Evolutionary conservation across 2,113 vertebrate genomes (phyloP), one percentile per base, ranked within the genome.

Genomic region (Limanda limanda): DNA sequence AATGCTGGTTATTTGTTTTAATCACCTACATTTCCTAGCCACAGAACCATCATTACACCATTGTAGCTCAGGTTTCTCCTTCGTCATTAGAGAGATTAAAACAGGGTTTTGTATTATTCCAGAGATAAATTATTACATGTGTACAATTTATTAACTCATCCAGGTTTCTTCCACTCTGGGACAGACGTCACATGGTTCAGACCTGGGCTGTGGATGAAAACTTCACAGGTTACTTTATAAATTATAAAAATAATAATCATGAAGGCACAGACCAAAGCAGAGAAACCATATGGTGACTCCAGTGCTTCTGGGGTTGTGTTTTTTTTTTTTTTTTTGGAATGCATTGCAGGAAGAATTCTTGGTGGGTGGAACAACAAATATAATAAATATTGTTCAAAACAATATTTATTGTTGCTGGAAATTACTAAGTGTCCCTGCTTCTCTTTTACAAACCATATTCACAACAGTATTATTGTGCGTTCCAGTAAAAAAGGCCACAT

Each of bases 361-460:
- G 79, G 18, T 35, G 65, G 88, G 87, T 87, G 82, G 71, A 31
- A 87, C 51, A 81, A 86, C 35, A 84, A 78, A 51, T 24, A 68
- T 42, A 88, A 92, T 89, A 92, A 94, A 93, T 94, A 93, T 92
- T 89, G 83, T 72, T 75, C 1, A 23, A 40, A 87, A 85, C 91
- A 92, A 94, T 93, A 95, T 94, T 93, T 91, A 92, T 92, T 45
- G 9, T 48, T 61, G 64, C 14, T 73, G 61, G 86, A 92, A 91
- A 91, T 92, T 91, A 91, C 88, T 58, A 73, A 90, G 88, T 87
- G 86, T 37, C 37, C 47, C 35, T 62, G 66, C 40, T 27, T 47
- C 42, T 48, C 27, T 71, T 18, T 59, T 58, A 69, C 20, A 69
- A 31, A 40, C 18, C 24, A 17, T 52, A 9, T 23, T 56, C n/a